Evolutionary conservation across 2,888 invertebrate species (phyloP).

Genomic region (Nymphalis c-album): DNA sequence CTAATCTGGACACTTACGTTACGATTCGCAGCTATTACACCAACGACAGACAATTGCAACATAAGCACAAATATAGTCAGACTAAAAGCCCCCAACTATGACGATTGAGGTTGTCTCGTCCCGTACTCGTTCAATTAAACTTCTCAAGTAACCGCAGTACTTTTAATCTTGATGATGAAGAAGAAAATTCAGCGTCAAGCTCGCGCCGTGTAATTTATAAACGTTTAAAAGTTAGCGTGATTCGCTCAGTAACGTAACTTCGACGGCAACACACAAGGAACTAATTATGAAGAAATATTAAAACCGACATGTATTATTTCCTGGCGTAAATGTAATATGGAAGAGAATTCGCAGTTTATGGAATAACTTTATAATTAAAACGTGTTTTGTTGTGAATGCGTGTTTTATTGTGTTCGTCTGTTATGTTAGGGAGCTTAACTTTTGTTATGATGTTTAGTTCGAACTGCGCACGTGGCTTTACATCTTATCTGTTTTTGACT

Average conservation of each 20-base stretch:
- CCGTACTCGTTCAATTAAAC: not conserved
- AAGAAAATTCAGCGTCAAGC: not conserved
- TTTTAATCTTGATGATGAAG: not conserved
- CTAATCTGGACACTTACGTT: too few species aligned
- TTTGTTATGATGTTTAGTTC: too few species aligned
- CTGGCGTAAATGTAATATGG: conserved; percentile 1
- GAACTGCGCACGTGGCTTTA: too few species aligned
- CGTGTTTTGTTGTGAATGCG: not conserved
- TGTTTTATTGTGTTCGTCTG: not conserved
- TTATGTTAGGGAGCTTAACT: not conserved
- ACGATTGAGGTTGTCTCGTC: too few species aligned
- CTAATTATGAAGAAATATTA: conserved; percentile 36
- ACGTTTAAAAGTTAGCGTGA: conserved; percentile 35
- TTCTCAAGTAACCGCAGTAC: not conserved
- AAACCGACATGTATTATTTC: conserved; percentile 19
- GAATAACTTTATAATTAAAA: conserved; percentile 4
- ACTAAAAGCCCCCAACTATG: too few species aligned
- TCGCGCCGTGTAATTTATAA: conserved; percentile 30
- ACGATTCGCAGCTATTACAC: too few species aligned
- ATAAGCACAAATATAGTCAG: too few species aligned
- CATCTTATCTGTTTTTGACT: too few species aligned
- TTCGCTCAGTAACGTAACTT: conserved; percentile 22
- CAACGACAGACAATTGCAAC: too few species aligned
- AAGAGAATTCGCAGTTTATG: conserved; percentile 2
- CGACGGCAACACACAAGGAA: conserved; percentile 26